Conservation (phyloP, 2,888 invertebrate species). For the Nasonovia ribisnigri region DNA sequence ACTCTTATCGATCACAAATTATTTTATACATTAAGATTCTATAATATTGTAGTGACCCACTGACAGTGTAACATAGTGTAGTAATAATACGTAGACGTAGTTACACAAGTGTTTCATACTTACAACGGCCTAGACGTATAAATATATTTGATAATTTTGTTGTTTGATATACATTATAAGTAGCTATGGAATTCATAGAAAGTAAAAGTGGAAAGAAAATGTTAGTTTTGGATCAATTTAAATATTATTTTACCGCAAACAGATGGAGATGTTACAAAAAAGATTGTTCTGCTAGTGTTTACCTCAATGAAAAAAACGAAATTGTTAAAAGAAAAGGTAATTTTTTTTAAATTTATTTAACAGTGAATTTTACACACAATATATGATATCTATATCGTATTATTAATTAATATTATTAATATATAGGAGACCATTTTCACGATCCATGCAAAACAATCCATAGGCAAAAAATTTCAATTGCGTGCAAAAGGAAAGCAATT, state of each 20-base stretch:
- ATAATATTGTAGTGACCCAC: no score
- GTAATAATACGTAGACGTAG: no score
- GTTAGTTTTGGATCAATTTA: neutral
- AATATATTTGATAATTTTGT: no score
- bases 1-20: no score
- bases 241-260: neutral
- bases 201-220: neutral
- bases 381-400: neutral
- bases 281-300: neutral
- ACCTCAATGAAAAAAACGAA: neutral
- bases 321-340: neutral
- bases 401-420: neutral
- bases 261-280: neutral
- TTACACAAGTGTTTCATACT: no score
- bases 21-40: no score
- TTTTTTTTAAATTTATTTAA: neutral
- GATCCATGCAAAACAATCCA: neutral
- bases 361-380: neutral
- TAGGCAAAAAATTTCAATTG: neutral
- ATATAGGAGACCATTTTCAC: neutral
- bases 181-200: no score
- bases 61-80: no score
- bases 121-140: no score
- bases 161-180: no score
- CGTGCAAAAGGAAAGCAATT: neutral